Conservation (phyloP, 2,888 invertebrate genomes). For the Halocaridina rubra region DNA sequence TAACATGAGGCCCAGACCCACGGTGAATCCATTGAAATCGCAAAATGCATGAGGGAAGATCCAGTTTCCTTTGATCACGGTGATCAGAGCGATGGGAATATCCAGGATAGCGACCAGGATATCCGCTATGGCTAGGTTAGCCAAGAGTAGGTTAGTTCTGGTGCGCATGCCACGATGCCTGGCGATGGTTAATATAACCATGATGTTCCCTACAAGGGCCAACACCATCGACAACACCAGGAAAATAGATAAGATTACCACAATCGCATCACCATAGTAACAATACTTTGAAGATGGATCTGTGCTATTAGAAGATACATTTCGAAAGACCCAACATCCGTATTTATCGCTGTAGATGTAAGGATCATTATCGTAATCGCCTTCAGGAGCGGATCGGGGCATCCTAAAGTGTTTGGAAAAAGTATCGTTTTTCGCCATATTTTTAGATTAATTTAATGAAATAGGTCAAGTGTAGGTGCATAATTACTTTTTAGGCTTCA, state of each 20-base stretch:
- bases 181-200: conserved; percentile 69
- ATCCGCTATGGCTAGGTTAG: conserved; percentile 70
- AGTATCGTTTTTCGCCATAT: too few species aligned
- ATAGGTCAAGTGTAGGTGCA: too few species aligned
- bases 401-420: too few species aligned
- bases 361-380: too few species aligned
- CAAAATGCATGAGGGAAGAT: conserved; percentile 68
- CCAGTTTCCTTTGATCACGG: conserved; percentile 68
- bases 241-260: conserved; percentile 67
- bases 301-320: neutral
- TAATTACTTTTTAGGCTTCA: too few species aligned
- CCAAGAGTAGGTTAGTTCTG: conserved; percentile 70
- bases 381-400: too few species aligned
- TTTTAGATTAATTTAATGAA: too few species aligned
- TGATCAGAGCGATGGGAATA: conserved; percentile 69
- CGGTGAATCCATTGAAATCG: conserved; percentile 69
- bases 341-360: neutral
- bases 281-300: neutral
- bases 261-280: conserved; percentile 65
- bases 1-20: conserved; percentile 68
- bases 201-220: conserved; percentile 68
- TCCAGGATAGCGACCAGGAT: conserved; percentile 68
- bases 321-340: neutral
- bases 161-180: conserved; percentile 70
- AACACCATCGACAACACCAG: conserved; percentile 67